These are phyloP conservation scores for Graphium colonna DNA, from an alignment of 2,888 invertebrate species.

Conservation along the genomic window DNA sequence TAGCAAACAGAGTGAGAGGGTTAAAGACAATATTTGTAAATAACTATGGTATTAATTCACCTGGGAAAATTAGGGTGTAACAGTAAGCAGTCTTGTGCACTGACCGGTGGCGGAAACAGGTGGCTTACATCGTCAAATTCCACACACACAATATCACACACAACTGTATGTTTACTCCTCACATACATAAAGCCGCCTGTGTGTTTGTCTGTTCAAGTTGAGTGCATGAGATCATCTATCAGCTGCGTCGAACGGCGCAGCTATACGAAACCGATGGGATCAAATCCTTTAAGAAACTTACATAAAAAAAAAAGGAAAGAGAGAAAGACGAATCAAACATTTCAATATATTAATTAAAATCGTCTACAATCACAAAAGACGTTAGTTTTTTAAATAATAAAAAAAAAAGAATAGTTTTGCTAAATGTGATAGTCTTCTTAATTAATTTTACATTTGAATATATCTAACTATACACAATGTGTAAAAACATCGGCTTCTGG, in stretches of 20 bases:
- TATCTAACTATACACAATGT: constrained; percentile 64
- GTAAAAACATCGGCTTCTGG: constrained; percentile 57
- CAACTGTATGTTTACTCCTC: not conserved
- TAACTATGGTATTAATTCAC: constrained; percentile 76
- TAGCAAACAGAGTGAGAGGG: constrained; percentile 80
- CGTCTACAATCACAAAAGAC: constrained; percentile 71
- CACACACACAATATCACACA: constrained; percentile 8
- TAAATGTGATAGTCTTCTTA: constrained; percentile 79
- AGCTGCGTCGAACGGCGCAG: constrained; percentile 47
- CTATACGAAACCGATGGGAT: constrained; percentile 79
- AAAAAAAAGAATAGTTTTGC: constrained; percentile 70
- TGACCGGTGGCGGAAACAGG: constrained; percentile 18
- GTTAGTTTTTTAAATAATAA: constrained; percentile 52
- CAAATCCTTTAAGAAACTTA: constrained; percentile 81
- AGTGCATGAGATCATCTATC: constrained; percentile 29
- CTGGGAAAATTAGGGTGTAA: constrained; percentile 70
- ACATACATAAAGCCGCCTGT: not conserved
- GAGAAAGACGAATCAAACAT: constrained; percentile 45
- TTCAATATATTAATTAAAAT: constrained; percentile 64
- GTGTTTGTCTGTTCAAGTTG: not conserved
- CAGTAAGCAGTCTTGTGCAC: constrained; percentile 45
- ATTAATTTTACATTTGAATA: constrained; percentile 73
- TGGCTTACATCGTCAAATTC: constrained; percentile 14
- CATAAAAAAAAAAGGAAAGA: constrained; percentile 65
- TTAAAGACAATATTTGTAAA: constrained; percentile 81